These are phyloP conservation scores for Aphidius gifuensis DNA, from an alignment of 1,140 invertebrate species.

Conservation along the genomic window DNA sequence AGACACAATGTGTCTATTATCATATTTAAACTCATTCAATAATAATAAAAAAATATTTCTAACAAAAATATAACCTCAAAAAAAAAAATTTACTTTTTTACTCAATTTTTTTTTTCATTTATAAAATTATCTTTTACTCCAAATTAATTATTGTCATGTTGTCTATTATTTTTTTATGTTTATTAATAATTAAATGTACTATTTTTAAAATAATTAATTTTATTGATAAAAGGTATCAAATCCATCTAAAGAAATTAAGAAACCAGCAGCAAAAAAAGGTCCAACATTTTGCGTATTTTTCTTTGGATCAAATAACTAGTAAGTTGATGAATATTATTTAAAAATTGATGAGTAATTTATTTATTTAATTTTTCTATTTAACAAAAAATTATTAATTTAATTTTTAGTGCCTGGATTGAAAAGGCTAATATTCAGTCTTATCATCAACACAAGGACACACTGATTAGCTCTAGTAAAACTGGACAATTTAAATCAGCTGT, in stretches of 20 bases:
- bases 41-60: too few species aligned
- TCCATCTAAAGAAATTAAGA: constrained; percentile 66
- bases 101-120: too few species aligned
- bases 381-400: neutral
- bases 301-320: constrained; percentile 92
- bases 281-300: constrained; percentile 85
- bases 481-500: constrained; percentile 80
- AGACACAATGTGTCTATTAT: too few species aligned
- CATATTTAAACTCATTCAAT: too few species aligned
- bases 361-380: constrained; percentile 7
- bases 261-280: constrained; percentile 61
- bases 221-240: constrained; percentile 64
- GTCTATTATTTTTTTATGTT: constrained; percentile 3
- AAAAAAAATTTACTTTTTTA: too few species aligned
- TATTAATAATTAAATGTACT: neutral
- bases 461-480: constrained; percentile 76
- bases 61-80: too few species aligned
- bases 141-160: neutral
- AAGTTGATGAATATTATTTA: constrained; percentile 55
- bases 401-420: constrained; percentile 86
- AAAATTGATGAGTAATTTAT: neutral
- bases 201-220: neutral
- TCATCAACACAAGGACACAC: constrained; percentile 74
- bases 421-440: constrained; percentile 82
- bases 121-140: too few species aligned